Conservation (phyloP, 2,113 vertebrate genomes). For the Manacus vitellinus region DNA sequence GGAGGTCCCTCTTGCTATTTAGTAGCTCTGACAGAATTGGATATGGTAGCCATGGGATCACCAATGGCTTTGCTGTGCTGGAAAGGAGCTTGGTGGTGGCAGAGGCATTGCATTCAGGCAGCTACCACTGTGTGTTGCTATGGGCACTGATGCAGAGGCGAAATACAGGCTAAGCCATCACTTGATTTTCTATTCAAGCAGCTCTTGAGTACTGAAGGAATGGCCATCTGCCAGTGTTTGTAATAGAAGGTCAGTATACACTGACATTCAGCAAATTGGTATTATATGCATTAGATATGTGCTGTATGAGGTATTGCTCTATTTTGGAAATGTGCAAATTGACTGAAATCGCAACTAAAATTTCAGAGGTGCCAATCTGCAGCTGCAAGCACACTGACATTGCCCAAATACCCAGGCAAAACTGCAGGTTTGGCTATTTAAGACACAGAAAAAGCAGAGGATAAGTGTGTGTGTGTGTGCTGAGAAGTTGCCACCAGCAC, state of each 20-base stretch:
- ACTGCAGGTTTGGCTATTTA: neutral
- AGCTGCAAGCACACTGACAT: neutral
- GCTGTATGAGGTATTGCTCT: conserved; percentile 48
- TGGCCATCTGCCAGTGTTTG: conserved; percentile 75
- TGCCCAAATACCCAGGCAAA: neutral
- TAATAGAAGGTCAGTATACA: conserved; percentile 64
- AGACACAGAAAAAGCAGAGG: neutral
- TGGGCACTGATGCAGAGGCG: conserved; percentile 12
- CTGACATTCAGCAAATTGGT: conserved; percentile 66
- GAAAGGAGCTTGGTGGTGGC: conserved; percentile 25
- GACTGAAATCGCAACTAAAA: conserved; percentile 29
- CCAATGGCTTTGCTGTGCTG: neutral
- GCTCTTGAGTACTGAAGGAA: conserved; percentile 58
- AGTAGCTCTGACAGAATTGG: neutral
- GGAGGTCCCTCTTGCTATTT: neutral
- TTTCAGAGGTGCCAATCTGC: conserved; percentile 22
- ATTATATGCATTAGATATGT: conserved; percentile 32
- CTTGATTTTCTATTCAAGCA: conserved; percentile 65
- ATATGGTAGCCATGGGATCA: neutral
- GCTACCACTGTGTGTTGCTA: conserved; percentile 47
- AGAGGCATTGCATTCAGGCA: neutral
- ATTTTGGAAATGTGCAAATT: conserved; percentile 42
- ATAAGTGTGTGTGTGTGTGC: fast-evolving
- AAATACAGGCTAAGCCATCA: conserved; percentile 19
- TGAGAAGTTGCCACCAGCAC: neutral